phyloP scores from a whole-genome alignment of 2,797 vertebrate species.

The Thaleichthys pacificus region DNA sequence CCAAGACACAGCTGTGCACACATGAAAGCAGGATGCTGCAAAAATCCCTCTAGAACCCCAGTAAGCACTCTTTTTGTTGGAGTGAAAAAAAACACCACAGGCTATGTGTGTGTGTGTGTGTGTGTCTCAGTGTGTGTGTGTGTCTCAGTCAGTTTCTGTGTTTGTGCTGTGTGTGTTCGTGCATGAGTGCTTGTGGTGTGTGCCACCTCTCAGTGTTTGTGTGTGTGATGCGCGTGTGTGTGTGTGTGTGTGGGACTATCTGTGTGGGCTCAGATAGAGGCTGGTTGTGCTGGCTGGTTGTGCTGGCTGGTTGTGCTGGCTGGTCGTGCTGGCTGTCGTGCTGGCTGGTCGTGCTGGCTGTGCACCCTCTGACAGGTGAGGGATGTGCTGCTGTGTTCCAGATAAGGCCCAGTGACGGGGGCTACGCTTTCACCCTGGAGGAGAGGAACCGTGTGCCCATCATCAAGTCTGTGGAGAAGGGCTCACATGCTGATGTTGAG shows the following conservation, averaged over 20 bases:
- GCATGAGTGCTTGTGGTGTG: too few relatives aligned
- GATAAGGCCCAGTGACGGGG: slow-evolving; percentile 91
- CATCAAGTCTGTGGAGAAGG: slow-evolving; percentile 92
- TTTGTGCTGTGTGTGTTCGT: too few relatives aligned
- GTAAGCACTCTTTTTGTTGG: slow-evolving; percentile 47
- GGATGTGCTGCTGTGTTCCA: slow-evolving; percentile 55
- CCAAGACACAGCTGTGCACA: slow-evolving; percentile 32
- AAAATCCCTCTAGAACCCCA: slow-evolving; percentile 52
- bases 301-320: too few relatives aligned
- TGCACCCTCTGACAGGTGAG: slow-evolving; percentile 40
- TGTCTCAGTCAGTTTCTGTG: too few relatives aligned
- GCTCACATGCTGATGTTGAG: slow-evolving; percentile 92
- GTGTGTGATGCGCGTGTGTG: too few relatives aligned
- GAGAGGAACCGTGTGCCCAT: slow-evolving; percentile 94
- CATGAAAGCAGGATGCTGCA: slow-evolving; percentile 27
- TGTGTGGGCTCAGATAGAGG: slow-evolving; percentile 12
- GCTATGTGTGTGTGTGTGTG: slow-evolving; percentile 32
- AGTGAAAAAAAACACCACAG: slow-evolving; percentile 39
- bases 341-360: not conserved
- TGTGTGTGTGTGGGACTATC: not conserved
- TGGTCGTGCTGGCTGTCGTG: too few relatives aligned
- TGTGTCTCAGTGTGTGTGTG: too few relatives aligned
- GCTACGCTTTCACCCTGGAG: slow-evolving; percentile 93
- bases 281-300: slow-evolving; percentile 2
- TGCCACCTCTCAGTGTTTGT: too few relatives aligned